Percentiles rank a stretch among this genome's conserved stretches.
Evolutionary conservation across 2,113 vertebrate species (phyloP).

Genomic region (Oncorhynchus tshawytscha): DNA sequence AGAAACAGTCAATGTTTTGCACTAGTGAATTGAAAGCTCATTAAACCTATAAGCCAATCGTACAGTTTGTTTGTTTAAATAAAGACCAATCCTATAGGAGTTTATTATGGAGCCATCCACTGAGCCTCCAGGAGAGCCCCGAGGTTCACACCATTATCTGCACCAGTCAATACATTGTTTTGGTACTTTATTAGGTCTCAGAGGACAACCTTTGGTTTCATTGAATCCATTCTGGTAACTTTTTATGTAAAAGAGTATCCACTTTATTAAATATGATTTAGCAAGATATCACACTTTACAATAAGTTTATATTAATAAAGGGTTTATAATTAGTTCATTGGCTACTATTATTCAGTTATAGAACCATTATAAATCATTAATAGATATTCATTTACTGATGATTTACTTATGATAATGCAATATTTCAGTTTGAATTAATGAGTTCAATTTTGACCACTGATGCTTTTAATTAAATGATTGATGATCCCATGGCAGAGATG

Average conservation of each 20-base stretch:
- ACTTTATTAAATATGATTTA: no score
- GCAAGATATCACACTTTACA: no score
- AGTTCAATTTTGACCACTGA: background rate
- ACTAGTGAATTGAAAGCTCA: no score
- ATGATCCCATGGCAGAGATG: background rate
- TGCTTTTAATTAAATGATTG: background rate
- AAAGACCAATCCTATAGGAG: background rate
- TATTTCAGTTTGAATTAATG: background rate
- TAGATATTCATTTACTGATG: background rate
- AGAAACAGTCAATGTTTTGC: no score
- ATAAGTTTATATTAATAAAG: no score
- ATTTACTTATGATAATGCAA: background rate
- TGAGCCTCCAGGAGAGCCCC: constrained; percentile 26
- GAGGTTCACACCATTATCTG: constrained; percentile 41
- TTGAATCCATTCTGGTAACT: no score
- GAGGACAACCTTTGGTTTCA: background rate
- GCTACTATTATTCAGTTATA: no score
- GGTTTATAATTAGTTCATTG: no score
- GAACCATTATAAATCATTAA: no score
- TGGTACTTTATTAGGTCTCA: background rate
- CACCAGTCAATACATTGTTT: background rate
- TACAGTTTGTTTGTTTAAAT: background rate
- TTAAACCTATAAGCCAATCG: background rate
- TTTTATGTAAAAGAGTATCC: no score
- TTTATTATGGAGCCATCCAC: background rate